These are phyloP conservation scores for Colletes gigas DNA, from an alignment of 1,140 invertebrate genomes.

Conservation along the genomic window DNA sequence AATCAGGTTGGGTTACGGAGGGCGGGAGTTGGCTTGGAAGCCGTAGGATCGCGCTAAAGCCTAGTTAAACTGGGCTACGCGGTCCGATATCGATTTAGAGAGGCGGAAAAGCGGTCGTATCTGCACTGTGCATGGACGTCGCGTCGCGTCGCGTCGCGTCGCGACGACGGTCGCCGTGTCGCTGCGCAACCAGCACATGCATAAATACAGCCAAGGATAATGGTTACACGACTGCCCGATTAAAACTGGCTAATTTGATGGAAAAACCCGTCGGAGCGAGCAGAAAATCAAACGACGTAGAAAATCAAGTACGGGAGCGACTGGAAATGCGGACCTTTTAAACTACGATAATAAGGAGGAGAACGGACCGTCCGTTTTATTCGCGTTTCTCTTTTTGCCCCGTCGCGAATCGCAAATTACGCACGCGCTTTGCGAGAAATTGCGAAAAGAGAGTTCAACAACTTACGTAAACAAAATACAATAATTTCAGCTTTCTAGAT, in stretches of 20 bases:
- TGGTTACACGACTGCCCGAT: constrained; percentile 18
- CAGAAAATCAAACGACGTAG: constrained; percentile 10
- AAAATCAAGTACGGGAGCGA: constrained; percentile 10
- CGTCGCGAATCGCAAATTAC: neutral
- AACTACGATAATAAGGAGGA: constrained; percentile 11
- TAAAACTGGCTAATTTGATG: constrained; percentile 59
- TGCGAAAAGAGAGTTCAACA: constrained; percentile 1
- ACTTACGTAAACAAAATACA: neutral
- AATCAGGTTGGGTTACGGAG: no score
- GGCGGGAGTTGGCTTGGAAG: constrained; percentile 47
- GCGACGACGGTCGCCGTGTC: constrained; percentile 25
- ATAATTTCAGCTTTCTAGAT: no score
- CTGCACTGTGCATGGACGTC: constrained; percentile 8
- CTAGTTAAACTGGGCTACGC: constrained; percentile 59
- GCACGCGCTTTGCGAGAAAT: constrained; percentile 11
- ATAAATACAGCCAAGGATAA: constrained; percentile 43
- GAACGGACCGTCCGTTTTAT: neutral
- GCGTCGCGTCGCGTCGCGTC: neutral
- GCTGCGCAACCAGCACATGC: constrained; percentile 37
- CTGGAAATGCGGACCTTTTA: constrained; percentile 12
- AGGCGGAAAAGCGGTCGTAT: constrained; percentile 19
- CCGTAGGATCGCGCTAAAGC: constrained; percentile 47
- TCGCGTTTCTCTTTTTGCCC: neutral
- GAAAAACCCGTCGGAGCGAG: constrained; percentile 36
- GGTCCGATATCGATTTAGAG: constrained; percentile 57